Evolutionary conservation across 2,888 invertebrate genomes (phyloP).

Genomic region (Erebia palarica): DNA sequence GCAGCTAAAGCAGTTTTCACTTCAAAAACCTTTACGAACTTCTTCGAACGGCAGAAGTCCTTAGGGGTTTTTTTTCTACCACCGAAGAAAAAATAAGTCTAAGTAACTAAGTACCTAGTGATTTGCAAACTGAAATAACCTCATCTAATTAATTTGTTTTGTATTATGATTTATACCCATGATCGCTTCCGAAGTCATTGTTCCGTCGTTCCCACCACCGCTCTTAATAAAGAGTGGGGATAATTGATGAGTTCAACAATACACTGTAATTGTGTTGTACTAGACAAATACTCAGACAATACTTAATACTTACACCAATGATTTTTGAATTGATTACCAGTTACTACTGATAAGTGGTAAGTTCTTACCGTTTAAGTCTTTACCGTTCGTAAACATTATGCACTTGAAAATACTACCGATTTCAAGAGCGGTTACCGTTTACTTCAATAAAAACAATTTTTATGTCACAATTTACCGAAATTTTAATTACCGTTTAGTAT

Average conservation of each 20-base stretch:
- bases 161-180: slow-evolving; percentile 6
- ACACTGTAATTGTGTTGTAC: slow-evolving; percentile 40
- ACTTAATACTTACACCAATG: background rate
- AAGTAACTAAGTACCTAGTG: too few relatives aligned
- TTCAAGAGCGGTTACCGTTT: slow-evolving; percentile 1
- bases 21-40: too few relatives aligned
- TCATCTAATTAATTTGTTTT: background rate
- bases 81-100: too few relatives aligned
- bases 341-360: background rate
- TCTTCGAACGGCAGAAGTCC: too few relatives aligned
- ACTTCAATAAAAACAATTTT: slow-evolving; percentile 1
- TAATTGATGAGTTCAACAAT: slow-evolving; percentile 49
- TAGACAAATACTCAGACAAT: slow-evolving; percentile 11
- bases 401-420: slow-evolving; percentile 1
- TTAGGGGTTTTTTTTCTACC: too few relatives aligned
- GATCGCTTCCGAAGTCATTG: slow-evolving; percentile 68
- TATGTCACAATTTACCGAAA: background rate
- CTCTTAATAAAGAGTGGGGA: slow-evolving; percentile 64
- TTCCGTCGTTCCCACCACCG: slow-evolving; percentile 74
- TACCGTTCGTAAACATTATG: background rate
- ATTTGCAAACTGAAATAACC: too few relatives aligned
- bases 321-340: background rate
- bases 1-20: too few relatives aligned
- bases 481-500: background rate
- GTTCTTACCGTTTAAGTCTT: background rate